Conservation (phyloP, 2,888 invertebrate genomes). For the Nephrotoma flavescens region DNA sequence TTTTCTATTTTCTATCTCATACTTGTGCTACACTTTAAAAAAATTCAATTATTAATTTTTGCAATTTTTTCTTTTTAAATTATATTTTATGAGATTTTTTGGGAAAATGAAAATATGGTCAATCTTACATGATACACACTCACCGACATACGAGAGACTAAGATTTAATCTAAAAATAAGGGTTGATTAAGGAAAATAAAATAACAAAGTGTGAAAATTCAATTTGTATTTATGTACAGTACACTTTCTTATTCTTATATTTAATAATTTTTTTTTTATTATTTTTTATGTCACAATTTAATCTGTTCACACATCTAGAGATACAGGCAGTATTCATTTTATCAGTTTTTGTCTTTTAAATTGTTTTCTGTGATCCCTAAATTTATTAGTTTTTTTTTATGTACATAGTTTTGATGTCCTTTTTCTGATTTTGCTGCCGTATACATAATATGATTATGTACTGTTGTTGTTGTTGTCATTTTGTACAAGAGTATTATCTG, state of each 20-base stretch:
- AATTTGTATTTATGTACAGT: background rate
- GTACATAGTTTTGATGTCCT: background rate
- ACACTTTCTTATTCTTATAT: background rate
- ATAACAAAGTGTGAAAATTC: background rate
- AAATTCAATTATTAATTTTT: background rate
- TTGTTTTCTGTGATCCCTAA: background rate
- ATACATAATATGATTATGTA: background rate
- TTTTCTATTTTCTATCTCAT: background rate
- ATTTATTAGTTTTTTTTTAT: background rate
- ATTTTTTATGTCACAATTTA: background rate
- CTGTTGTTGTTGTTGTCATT: background rate
- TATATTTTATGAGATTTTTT: background rate
- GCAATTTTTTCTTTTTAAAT: background rate
- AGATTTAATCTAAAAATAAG: background rate
- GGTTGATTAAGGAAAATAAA: background rate
- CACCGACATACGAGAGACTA: background rate
- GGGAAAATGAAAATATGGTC: background rate
- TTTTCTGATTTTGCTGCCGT: background rate
- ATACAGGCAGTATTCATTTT: background rate
- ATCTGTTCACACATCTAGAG: background rate
- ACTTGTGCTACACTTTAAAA: background rate
- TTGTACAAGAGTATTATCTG: slow-evolving; percentile 5
- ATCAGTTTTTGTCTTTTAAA: background rate
- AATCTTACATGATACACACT: background rate
- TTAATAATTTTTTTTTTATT: background rate